These are phyloP conservation scores for Knipowitschia caucasica DNA, from an alignment of 2,797 vertebrate species.

Conservation along the genomic window DNA sequence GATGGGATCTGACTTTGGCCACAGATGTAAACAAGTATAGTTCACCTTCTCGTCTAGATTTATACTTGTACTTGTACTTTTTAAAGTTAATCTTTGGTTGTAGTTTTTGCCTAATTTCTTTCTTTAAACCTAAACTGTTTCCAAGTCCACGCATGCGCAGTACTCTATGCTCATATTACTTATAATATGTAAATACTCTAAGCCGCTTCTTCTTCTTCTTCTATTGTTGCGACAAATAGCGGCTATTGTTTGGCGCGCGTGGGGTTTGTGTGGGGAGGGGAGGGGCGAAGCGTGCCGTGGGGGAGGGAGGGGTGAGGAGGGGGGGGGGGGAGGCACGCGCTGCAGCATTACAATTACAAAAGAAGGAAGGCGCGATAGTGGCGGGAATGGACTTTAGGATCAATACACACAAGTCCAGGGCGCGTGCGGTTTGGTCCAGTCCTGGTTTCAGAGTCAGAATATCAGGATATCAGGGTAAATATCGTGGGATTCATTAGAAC, in stretches of 20 bases:
- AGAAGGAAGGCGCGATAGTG: not conserved
- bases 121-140: too few species aligned
- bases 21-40: too few species aligned
- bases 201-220: not conserved
- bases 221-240: conserved; percentile 4
- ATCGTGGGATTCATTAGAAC: too few species aligned
- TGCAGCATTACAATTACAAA: conserved; percentile 3
- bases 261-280: not conserved
- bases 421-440: not conserved
- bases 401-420: not conserved
- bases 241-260: conserved; percentile 5
- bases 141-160: too few species aligned
- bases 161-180: too few species aligned
- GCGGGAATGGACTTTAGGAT: not conserved
- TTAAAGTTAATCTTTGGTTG: too few species aligned
- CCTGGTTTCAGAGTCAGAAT: too few species aligned
- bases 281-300: conserved; percentile 1
- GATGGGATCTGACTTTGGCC: too few species aligned
- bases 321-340: conserved; percentile 1
- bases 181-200: not conserved
- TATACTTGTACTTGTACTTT: too few species aligned
- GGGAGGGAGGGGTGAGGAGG: not conserved
- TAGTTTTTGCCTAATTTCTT: too few species aligned
- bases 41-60: too few species aligned
- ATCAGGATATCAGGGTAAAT: too few species aligned